Conservation (phyloP, 2,113 vertebrate species). For the Aepyceros melampus region DNA sequence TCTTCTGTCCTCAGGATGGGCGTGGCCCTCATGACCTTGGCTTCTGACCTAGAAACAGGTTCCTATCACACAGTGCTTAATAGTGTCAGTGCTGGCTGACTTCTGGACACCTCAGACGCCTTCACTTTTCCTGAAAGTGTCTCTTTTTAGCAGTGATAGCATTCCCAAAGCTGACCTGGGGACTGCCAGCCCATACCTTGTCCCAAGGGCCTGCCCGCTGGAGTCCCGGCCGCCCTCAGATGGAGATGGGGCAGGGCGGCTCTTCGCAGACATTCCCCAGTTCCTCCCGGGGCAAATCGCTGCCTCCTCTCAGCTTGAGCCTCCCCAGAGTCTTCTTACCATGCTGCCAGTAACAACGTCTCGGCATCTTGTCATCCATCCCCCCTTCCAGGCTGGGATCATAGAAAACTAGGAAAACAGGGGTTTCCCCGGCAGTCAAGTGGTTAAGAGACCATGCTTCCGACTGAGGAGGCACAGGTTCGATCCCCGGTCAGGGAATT, state of each 20-base stretch:
- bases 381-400: background rate
- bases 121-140: rapidly evolving
- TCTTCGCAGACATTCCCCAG: background rate
- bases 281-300: rapidly evolving
- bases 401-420: background rate
- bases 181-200: rapidly evolving
- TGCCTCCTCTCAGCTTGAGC: background rate
- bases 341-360: rapidly evolving
- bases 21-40: background rate
- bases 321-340: background rate
- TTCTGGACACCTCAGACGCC: rapidly evolving
- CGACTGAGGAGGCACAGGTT: background rate
- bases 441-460: background rate
- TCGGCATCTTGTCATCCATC: rapidly evolving
- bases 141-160: rapidly evolving
- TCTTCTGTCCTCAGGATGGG: background rate
- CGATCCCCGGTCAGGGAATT: background rate
- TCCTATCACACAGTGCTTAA: rapidly evolving
- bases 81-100: rapidly evolving
- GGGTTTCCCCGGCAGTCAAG: too few relatives aligned
- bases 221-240: background rate
- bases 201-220: background rate
- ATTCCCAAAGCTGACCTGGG: rapidly evolving
- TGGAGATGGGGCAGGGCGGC: rapidly evolving
- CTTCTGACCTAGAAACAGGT: rapidly evolving